phyloP scores from a whole-genome alignment of 2,888 invertebrate genomes.

The Argyra leucocephala region DNA sequence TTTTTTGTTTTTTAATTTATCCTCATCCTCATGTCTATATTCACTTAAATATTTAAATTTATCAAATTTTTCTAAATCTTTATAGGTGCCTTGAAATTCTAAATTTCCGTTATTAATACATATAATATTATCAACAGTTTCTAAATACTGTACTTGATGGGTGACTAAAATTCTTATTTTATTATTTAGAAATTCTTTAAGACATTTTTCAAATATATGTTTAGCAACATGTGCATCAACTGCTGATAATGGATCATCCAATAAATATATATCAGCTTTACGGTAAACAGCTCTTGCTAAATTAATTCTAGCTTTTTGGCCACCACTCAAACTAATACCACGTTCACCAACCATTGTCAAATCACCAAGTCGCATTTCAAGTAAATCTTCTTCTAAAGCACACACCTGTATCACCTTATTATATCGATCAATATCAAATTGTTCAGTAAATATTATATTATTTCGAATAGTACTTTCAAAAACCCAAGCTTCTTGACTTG shows the following conservation, averaged over 20 bases:
- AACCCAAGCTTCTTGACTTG: conserved; percentile 69
- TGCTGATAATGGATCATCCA: conserved; percentile 64
- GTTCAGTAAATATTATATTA: conserved; percentile 75
- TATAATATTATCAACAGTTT: conserved; percentile 44
- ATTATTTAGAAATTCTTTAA: conserved; percentile 46
- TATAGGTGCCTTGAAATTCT: conserved; percentile 24
- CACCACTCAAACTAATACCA: conserved; percentile 57
- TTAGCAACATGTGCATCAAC: conserved; percentile 62
- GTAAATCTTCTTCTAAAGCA: conserved; percentile 51
- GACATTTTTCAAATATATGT: conserved; percentile 59
- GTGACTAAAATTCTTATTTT: conserved; percentile 59
- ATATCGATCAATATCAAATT: conserved; percentile 47
- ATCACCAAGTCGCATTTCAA: conserved; percentile 47
- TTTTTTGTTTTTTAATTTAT: not conserved
- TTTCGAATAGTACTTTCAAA: conserved; percentile 66
- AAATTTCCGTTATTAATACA: conserved; percentile 43
- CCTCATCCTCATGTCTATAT: not conserved
- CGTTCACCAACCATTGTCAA: conserved; percentile 48
- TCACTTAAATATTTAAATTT: conserved; percentile 37
- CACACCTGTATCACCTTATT: conserved; percentile 46
- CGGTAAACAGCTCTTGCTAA: conserved; percentile 59
- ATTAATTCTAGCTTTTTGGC: conserved; percentile 62
- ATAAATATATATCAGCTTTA: conserved; percentile 57
- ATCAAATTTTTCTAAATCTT: conserved; percentile 43
- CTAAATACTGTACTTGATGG: conserved; percentile 51